Evolutionary conservation across 1,140 invertebrate species (phyloP), one percentile per base, ranked within the genome.

Genomic region (Scaptomyza pallida): DNA sequence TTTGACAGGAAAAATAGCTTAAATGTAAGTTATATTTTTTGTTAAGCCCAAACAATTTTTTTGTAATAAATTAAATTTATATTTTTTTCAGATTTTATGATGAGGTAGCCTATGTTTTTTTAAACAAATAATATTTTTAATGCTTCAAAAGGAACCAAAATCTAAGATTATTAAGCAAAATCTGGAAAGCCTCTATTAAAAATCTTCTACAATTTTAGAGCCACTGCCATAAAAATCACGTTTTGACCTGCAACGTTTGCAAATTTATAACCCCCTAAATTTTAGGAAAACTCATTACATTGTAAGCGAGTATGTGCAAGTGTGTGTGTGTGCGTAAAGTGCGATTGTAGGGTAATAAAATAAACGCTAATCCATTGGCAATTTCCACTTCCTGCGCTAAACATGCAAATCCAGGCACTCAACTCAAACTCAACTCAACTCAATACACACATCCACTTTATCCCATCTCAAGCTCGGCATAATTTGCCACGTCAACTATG

Each of bases 381-480:
- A 77, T 85, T 85, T 85, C 55, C 81, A 85, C 81, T 85, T 85
- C 81, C 81, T 86, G 73, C 55, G 12, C 41, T 30, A 52, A 59
- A 1, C 33, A 51, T 51, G 52, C 37, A 17, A 26, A 63, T 51
- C 21, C 59, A 51, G 33, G 33, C 33, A 37, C 33, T 37, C 33
- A 37, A 37, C 33, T 9, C 8, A 37, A 37, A 8, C 6, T 6
- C 26, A 5, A 30, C 26, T n/a, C n/a, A n/a, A n/a, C n/a, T n/a
- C n/a, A n/a, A n/a, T n/a, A 30, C 1, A 3, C n/a, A n/a, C 1
- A 37, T 30, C 26, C 26, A 30, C 8, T 30, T 9, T 30, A 37
- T 37, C 12, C 33, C 33, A 37, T 3, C 33, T n/a, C n/a, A n/a
- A n/a, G 8, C 3, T 37, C 4, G 33, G 3, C 33, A 12, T 59